A percentile compares a stretch with the other conserved stretches of the same genome.
phyloP scores from a whole-genome alignment of 2,797 vertebrate genomes.

The Kryptopterus vitreolus region DNA sequence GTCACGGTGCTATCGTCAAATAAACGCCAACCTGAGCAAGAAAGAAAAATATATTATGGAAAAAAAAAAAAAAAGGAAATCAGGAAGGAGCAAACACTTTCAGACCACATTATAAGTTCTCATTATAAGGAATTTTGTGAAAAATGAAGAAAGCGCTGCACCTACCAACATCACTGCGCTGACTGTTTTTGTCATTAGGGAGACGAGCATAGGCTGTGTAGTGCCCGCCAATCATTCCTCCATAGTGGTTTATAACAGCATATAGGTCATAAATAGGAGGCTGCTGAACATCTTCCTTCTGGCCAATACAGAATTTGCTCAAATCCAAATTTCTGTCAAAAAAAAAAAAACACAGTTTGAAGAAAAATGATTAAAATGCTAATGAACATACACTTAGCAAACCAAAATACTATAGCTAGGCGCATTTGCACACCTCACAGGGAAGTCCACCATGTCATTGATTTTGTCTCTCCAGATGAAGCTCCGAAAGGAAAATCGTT shows the following conservation, averaged over 20 bases:
- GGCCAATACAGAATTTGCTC: slow-evolving; percentile 96
- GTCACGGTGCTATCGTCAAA: slow-evolving; percentile 98
- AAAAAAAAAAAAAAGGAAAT: neutral
- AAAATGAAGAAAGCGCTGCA: neutral
- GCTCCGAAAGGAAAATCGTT: slow-evolving; percentile 97
- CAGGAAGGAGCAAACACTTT: neutral
- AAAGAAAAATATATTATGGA: neutral
- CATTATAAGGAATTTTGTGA: neutral
- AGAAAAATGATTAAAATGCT: neutral
- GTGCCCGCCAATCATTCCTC: slow-evolving; percentile 97
- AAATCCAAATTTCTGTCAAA: slow-evolving; percentile 88
- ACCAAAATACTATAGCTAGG: neutral
- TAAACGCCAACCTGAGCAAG: slow-evolving; percentile 87
- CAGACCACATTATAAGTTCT: neutral
- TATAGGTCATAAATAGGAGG: slow-evolving; percentile 95
- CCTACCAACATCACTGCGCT: slow-evolving; percentile 96
- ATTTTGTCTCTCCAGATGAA: slow-evolving; percentile 99
- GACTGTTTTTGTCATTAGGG: slow-evolving; percentile 95
- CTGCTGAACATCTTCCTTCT: slow-evolving; percentile 94
- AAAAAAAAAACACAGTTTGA: slow-evolving; percentile 7
- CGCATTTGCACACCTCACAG: slow-evolving; percentile 79
- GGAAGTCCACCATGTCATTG: slow-evolving; percentile 98
- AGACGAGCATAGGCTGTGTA: slow-evolving; percentile 94
- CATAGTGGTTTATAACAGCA: slow-evolving; percentile 97
- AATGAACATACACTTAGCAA: neutral